Percentiles rank a stretch among this genome's conserved stretches.
Evolutionary conservation across 2,888 invertebrate species (phyloP).

Genomic region (Andrena chrysosceles): DNA sequence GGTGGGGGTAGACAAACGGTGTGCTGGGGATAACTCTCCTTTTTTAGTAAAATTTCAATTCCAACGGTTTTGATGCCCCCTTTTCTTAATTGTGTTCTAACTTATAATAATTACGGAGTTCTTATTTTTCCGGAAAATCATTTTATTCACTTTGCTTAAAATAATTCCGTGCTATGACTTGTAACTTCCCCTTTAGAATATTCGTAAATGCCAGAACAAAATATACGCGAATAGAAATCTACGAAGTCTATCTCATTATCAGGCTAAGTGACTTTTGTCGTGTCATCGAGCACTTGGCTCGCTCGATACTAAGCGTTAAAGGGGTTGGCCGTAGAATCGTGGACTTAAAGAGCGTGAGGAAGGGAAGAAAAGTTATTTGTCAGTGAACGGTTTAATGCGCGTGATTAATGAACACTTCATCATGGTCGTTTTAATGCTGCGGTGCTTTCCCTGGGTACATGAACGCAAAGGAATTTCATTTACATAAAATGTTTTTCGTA

Average conservation of each 20-base stretch:
- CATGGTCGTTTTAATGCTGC: not conserved
- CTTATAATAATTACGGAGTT: no score
- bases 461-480: not conserved
- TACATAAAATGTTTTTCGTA: no score
- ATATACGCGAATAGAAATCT: conserved; percentile 67
- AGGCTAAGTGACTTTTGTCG: conserved; percentile 79
- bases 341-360: conserved; percentile 66
- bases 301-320: conserved; percentile 61
- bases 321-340: conserved; percentile 52
- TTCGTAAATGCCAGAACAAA: conserved; percentile 21
- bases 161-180: conserved; percentile 16
- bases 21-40: no score
- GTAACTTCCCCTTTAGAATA: not conserved
- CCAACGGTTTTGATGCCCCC: no score
- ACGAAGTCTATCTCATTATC: conserved; percentile 69
- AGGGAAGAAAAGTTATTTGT: conserved; percentile 25
- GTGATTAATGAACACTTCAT: conserved; percentile 23
- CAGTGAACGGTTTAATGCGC: conserved; percentile 15
- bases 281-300: conserved; percentile 75
- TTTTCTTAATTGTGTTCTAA: no score
- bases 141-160: not conserved
- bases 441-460: not conserved
- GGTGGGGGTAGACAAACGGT: no score
- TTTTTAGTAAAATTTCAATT: no score
- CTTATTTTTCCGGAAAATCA: not conserved